These are phyloP conservation scores for Drosophila gaucha DNA, from an alignment of 2,888 invertebrate genomes.

Conservation along the genomic window DNA sequence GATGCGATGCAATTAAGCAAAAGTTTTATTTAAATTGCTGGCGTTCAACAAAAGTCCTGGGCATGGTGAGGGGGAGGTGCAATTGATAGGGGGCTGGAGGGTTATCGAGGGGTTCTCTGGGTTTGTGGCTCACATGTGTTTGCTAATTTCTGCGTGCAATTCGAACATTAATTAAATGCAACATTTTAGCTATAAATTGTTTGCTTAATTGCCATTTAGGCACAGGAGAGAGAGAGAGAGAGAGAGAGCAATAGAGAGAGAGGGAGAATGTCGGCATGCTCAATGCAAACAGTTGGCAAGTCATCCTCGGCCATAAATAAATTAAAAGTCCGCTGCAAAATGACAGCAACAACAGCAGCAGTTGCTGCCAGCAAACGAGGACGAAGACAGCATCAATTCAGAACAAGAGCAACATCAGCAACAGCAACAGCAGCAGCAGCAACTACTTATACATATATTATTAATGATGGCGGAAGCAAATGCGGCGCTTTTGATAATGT, in stretches of 20 bases:
- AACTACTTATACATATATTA: constrained; percentile 57
- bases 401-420: constrained; percentile 61
- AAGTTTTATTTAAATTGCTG: constrained; percentile 78
- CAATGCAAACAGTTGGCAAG: constrained; percentile 67
- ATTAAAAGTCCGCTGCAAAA: constrained; percentile 77
- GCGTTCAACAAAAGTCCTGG: constrained; percentile 29
- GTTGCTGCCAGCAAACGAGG: constrained; percentile 39
- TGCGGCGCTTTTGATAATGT: constrained; percentile 67
- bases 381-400: constrained; percentile 47
- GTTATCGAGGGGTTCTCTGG: not conserved
- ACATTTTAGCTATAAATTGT: constrained; percentile 77
- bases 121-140: constrained; percentile 64
- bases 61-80: not conserved
- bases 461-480: constrained; percentile 76
- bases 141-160: constrained; percentile 77
- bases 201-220: constrained; percentile 79
- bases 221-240: constrained; percentile 1
- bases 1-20: constrained; percentile 75
- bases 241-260: not conserved
- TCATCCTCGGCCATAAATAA: constrained; percentile 75
- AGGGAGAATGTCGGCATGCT: constrained; percentile 30
- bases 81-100: not conserved
- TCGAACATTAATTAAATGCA: constrained; percentile 76
- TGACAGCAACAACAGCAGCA: constrained; percentile 69
- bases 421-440: constrained; percentile 21